Conservation (phyloP, 2,113 vertebrate species). For the Tragelaphus strepsiceros region DNA sequence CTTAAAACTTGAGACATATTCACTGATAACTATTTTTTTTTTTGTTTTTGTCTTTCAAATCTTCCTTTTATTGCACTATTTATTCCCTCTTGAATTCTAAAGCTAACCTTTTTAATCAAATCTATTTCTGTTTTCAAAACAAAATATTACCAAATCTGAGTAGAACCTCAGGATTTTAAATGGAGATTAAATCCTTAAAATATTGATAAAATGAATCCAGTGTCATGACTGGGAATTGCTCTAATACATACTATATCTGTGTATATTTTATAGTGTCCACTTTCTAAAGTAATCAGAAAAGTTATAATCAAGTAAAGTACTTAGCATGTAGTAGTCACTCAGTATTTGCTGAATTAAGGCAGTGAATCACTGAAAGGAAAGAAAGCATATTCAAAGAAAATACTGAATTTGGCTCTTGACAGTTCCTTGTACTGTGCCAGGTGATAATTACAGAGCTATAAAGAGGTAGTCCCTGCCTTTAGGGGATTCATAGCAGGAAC, state of each 20-base stretch:
- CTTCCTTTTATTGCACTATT: not conserved
- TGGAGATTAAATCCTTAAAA: slow-evolving; percentile 31
- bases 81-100: slow-evolving; percentile 1
- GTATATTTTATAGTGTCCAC: not conserved
- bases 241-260: not conserved
- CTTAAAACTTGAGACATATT: not conserved
- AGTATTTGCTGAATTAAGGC: not conserved
- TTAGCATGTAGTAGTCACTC: not conserved
- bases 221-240: not conserved
- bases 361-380: not conserved
- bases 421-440: not conserved
- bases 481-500: not conserved
- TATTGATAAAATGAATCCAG: not conserved
- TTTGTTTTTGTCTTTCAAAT: not conserved
- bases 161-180: slow-evolving; percentile 11
- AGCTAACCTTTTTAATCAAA: slow-evolving; percentile 5
- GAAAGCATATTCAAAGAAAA: not conserved
- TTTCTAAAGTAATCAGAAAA: slow-evolving; percentile 1
- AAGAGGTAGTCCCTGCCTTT: not conserved
- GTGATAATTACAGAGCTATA: not conserved
- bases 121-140: not conserved
- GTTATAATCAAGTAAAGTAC: not conserved
- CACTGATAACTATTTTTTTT: not conserved
- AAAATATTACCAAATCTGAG: not conserved
- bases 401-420: not conserved